Percentiles rank a stretch among this genome's conserved stretches.
Evolutionary conservation across 2,113 vertebrate genomes (phyloP).

Genomic region (Spea bombifrons): DNA sequence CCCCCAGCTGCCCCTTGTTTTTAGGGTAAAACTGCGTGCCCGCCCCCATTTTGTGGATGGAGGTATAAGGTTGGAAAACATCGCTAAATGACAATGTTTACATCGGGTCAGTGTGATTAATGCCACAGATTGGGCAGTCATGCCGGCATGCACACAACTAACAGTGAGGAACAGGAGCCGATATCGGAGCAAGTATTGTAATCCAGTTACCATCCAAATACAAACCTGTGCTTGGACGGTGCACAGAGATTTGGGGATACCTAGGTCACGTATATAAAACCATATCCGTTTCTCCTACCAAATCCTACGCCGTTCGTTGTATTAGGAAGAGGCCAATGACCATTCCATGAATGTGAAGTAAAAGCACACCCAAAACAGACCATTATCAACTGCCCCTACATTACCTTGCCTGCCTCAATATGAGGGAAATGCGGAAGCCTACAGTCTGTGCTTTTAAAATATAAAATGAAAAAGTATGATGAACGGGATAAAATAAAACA

Average conservation of each 20-base stretch:
- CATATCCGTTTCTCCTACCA: not conserved
- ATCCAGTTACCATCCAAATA: slow-evolving; percentile 3
- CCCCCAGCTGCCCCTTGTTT: too few species aligned
- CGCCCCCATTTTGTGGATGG: too few species aligned
- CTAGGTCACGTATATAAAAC: slow-evolving; percentile 19
- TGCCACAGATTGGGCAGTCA: too few species aligned
- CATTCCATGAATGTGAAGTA: slow-evolving; percentile 6
- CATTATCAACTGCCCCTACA: slow-evolving; percentile 22
- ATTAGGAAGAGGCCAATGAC: too few species aligned
- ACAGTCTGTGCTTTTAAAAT: slow-evolving; percentile 34
- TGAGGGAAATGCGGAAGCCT: slow-evolving; percentile 44
- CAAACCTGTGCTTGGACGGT: too few species aligned
- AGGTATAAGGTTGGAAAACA: too few species aligned
- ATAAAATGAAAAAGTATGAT: slow-evolving; percentile 5
- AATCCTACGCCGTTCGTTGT: too few species aligned
- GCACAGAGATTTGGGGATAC: too few species aligned
- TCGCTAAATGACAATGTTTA: too few species aligned
- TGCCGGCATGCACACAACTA: slow-evolving; percentile 13
- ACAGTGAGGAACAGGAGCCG: not conserved
- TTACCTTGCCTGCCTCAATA: slow-evolving; percentile 42
- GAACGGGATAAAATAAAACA: slow-evolving; percentile 15
- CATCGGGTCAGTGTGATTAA: too few species aligned
- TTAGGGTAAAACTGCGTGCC: too few species aligned
- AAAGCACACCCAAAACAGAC: slow-evolving; percentile 36
- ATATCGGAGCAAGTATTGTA: not conserved